Evolutionary conservation across 1,140 invertebrate species (phyloP).

Genomic region (Gonioctena quinquepunctata): DNA sequence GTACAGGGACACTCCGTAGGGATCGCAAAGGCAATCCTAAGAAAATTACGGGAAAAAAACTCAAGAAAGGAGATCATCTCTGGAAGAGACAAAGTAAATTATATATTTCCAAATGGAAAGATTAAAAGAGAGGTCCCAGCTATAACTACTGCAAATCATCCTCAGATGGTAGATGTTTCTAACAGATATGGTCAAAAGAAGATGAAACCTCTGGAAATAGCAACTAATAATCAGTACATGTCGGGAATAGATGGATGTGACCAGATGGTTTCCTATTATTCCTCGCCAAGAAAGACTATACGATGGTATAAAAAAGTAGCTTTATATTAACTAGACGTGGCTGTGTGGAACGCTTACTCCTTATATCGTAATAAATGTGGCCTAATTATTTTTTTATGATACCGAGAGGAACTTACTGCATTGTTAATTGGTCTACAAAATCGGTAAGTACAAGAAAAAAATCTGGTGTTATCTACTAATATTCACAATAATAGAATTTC

Average conservation of each 20-base stretch:
- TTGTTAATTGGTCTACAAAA: too few relatives aligned
- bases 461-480: too few relatives aligned
- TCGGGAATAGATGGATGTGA: constrained; percentile 31
- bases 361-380: too few relatives aligned
- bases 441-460: too few relatives aligned
- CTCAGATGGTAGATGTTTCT: neutral
- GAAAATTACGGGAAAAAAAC: neutral
- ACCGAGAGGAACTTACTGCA: too few relatives aligned
- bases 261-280: constrained; percentile 39
- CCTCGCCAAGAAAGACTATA: constrained; percentile 28
- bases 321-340: neutral
- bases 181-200: constrained; percentile 31
- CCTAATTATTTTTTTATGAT: too few relatives aligned
- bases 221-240: constrained; percentile 32
- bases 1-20: neutral
- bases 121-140: constrained; percentile 42
- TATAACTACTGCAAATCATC: constrained; percentile 39
- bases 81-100: neutral
- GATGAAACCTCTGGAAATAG: constrained; percentile 39
- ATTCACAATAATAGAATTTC: too few relatives aligned
- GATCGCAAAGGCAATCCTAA: constrained; percentile 2
- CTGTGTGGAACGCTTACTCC: neutral
- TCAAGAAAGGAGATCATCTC: constrained; percentile 9
- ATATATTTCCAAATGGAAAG: constrained; percentile 47
- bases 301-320: constrained; percentile 34